These are phyloP conservation scores for Tridacna gigas DNA, from an alignment of 2,888 invertebrate genomes.

Conservation along the genomic window DNA sequence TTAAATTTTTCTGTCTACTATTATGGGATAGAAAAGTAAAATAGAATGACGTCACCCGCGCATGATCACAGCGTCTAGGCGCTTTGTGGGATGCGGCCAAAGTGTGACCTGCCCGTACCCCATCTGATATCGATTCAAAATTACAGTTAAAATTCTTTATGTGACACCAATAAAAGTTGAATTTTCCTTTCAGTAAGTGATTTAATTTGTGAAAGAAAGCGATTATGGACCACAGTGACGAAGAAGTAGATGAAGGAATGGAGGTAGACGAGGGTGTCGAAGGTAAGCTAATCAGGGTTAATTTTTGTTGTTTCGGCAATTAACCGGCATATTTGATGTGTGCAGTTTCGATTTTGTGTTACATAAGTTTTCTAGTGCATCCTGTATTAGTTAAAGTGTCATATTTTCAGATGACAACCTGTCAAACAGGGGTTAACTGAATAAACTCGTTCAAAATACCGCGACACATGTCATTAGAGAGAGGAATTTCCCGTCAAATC, in stretches of 20 bases:
- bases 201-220: conserved; percentile 35
- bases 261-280: conserved; percentile 76
- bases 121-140: neutral
- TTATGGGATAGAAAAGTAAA: conserved; percentile 78
- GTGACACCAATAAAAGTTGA: neutral
- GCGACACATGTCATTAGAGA: conserved; percentile 28
- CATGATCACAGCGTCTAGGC: conserved; percentile 71
- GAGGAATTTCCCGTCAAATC: conserved; percentile 62
- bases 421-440: neutral
- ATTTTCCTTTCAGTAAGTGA: neutral
- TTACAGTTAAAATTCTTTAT: neutral
- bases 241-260: conserved; percentile 76
- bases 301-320: conserved; percentile 33
- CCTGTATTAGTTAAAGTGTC: neutral
- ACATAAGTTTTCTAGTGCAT: neutral
- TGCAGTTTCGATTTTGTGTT: neutral
- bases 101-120: conserved; percentile 10
- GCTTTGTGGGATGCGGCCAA: conserved; percentile 57
- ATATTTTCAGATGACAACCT: neutral
- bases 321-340: neutral
- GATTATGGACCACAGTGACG: conserved; percentile 66
- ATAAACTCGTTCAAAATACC: neutral
- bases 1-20: conserved; percentile 55
- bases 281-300: conserved; percentile 62
- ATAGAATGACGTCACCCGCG: conserved; percentile 80